These are phyloP conservation scores for Eugnorisma glareosa DNA, from an alignment of 2,888 invertebrate species.

Conservation along the genomic window DNA sequence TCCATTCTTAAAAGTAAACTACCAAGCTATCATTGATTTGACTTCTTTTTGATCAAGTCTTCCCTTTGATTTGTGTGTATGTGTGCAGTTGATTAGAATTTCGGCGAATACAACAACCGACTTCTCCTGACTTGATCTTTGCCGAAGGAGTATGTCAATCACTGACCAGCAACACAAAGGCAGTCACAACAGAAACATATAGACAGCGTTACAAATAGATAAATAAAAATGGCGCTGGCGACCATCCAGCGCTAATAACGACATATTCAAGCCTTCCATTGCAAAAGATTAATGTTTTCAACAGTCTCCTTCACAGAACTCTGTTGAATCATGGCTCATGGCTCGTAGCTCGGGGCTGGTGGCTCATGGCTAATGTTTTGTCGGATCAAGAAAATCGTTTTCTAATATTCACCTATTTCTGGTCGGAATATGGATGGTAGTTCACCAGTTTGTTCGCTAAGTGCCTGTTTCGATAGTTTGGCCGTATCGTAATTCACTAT, in stretches of 20 bases:
- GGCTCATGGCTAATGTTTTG: constrained; percentile 57
- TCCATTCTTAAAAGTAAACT: neutral
- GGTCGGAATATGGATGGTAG: constrained; percentile 42
- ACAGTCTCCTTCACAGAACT: constrained; percentile 51
- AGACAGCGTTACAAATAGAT: constrained; percentile 49
- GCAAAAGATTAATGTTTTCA: constrained; percentile 70
- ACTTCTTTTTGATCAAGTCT: neutral
- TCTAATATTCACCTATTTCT: constrained; percentile 57
- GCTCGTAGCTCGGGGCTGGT: constrained; percentile 33
- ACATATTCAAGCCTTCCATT: constrained; percentile 74
- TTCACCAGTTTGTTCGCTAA: constrained; percentile 47
- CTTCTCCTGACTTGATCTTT: neutral
- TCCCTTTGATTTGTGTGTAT: neutral
- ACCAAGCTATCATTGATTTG: neutral
- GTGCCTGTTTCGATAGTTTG: constrained; percentile 44
- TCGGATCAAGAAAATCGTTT: constrained; percentile 62
- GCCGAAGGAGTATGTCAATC: neutral
- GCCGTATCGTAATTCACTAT: constrained; percentile 44
- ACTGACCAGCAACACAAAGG: constrained; percentile 10
- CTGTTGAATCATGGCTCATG: constrained; percentile 54
- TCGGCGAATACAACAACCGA: neutral
- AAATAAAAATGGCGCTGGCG: constrained; percentile 69
- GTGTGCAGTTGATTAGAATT: neutral
- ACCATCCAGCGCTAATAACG: constrained; percentile 73
- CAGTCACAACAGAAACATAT: neutral